phyloP scores from a whole-genome alignment of 2,113 vertebrate species.

The Forbesichthys papilliferus region DNA sequence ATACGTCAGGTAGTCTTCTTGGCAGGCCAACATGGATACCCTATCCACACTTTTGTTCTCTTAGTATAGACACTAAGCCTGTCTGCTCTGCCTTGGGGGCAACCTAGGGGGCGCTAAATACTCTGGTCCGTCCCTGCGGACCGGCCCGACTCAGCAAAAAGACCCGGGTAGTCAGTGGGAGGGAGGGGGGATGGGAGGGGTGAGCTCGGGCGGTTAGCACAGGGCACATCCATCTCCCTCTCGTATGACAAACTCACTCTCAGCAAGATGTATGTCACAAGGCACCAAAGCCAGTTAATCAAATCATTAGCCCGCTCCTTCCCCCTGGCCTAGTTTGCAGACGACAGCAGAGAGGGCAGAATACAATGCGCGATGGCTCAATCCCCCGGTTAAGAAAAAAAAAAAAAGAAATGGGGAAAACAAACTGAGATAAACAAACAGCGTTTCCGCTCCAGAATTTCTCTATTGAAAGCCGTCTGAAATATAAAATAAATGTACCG shows the following conservation, averaged over 20 bases:
- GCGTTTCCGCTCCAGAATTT: neutral
- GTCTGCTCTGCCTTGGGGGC: constrained; percentile 24
- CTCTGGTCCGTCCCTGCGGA: constrained; percentile 42
- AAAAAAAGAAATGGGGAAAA: constrained; percentile 2
- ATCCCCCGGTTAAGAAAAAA: neutral
- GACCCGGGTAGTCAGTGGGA: constrained; percentile 23
- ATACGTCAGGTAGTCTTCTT: neutral
- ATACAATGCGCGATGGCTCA: neutral
- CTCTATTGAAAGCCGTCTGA: neutral
- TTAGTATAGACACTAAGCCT: neutral
- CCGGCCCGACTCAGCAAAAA: constrained; percentile 59
- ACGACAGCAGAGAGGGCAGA: constrained; percentile 9
- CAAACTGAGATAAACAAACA: neutral
- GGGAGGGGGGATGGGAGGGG: neutral
- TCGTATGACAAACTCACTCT: constrained; percentile 66
- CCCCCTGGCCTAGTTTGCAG: constrained; percentile 63
- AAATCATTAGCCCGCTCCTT: constrained; percentile 67
- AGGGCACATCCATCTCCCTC: constrained; percentile 69
- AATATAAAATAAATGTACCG: neutral
- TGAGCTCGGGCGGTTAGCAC: constrained; percentile 16
- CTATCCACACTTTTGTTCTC: neutral
- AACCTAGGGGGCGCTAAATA: constrained; percentile 47
- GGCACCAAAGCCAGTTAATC: constrained; percentile 70
- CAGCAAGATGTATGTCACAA: constrained; percentile 71
- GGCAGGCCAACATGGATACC: neutral